These are phyloP conservation scores for Rhopalosiphum padi DNA, from an alignment of 1,140 invertebrate genomes.

Conservation along the genomic window DNA sequence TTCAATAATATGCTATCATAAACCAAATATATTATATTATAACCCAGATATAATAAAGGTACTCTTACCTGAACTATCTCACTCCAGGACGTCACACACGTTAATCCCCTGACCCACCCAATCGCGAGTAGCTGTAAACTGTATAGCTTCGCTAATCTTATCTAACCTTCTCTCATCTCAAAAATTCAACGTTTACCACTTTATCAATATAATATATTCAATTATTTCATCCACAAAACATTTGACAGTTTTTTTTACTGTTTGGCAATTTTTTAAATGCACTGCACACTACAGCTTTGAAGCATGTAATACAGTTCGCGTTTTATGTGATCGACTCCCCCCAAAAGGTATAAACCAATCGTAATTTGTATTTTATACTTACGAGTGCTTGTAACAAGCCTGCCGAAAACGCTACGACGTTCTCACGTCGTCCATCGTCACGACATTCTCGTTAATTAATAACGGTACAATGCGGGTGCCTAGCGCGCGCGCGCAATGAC, in stretches of 20 bases:
- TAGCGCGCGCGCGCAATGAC: neutral
- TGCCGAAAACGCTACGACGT: neutral
- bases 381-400: neutral
- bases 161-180: too few species aligned
- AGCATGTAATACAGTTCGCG: neutral
- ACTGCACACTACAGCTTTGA: too few species aligned
- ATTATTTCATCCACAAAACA: neutral
- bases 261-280: too few species aligned
- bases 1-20: too few species aligned
- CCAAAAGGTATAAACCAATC: neutral
- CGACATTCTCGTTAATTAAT: slow-evolving; percentile 49
- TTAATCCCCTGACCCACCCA: too few species aligned
- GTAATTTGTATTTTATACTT: neutral
- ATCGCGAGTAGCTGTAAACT: too few species aligned
- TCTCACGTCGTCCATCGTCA: slow-evolving; percentile 38
- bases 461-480: slow-evolving; percentile 24
- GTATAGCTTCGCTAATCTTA: neutral
- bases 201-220: neutral
- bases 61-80: neutral
- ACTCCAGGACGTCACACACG: neutral
- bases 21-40: too few species aligned
- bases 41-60: too few species aligned
- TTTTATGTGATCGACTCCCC: neutral
- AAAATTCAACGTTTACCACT: too few species aligned
- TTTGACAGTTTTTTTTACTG: neutral